These are phyloP conservation scores for Ictalurus punctatus DNA, from an alignment of 2,113 vertebrate genomes.

Conservation along the genomic window DNA sequence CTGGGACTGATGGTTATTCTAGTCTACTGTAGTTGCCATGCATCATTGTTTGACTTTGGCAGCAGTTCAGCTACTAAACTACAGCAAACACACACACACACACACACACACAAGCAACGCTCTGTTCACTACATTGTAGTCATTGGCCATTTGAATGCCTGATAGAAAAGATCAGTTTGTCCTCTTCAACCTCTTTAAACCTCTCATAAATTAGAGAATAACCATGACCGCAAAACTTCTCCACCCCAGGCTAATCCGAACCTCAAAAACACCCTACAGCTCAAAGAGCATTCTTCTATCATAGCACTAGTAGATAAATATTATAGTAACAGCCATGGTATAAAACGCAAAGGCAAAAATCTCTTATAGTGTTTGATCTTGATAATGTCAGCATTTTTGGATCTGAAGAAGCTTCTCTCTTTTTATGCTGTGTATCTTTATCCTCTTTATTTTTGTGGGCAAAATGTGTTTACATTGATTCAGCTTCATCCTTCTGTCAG, in stretches of 20 bases:
- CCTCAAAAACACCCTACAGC: not conserved
- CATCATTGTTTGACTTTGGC: constrained; percentile 50
- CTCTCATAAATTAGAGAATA: constrained; percentile 1
- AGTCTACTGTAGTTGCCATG: constrained; percentile 46
- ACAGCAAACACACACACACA: constrained; percentile 44
- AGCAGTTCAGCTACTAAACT: constrained; percentile 45
- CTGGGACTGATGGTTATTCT: constrained; percentile 48
- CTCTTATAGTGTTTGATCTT: not conserved
- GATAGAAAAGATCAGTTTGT: constrained; percentile 46
- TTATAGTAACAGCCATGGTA: not conserved
- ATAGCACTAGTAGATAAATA: not conserved
- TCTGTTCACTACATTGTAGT: constrained; percentile 38
- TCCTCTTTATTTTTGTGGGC: no score
- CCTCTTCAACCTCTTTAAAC: constrained; percentile 17
- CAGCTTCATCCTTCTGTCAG: no score
- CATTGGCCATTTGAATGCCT: constrained; percentile 35
- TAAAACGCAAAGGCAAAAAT: not conserved
- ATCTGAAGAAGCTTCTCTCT: not conserved
- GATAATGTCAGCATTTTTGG: not conserved
- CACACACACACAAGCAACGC: constrained; percentile 36
- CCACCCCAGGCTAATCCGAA: not conserved
- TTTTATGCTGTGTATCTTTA: not conserved
- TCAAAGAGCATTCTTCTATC: not conserved
- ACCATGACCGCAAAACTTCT: not conserved
- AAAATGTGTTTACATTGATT: no score